Percentiles rank a stretch among this genome's conserved stretches.
Evolutionary conservation across 2,888 invertebrate species (phyloP).

Genomic region (Xanthia togata): DNA sequence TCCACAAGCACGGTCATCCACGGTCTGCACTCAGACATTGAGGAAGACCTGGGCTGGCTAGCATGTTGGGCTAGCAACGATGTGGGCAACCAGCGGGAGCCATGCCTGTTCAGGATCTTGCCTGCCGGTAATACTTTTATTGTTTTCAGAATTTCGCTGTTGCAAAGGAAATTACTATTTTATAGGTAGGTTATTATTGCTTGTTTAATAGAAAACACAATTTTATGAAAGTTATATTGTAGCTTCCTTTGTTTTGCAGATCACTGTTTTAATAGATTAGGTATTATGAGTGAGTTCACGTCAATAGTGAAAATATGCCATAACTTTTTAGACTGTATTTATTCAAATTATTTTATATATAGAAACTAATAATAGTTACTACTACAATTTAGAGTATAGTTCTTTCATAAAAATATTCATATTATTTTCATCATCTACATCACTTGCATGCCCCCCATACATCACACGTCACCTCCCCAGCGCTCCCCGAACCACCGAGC

Average conservation of each 20-base stretch:
- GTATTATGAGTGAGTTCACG: neutral
- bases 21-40: slow-evolving; percentile 88
- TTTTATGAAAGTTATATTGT: neutral
- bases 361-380: neutral
- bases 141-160: neutral
- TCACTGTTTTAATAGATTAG: neutral
- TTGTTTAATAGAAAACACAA: neutral
- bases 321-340: neutral
- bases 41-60: slow-evolving; percentile 94
- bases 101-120: slow-evolving; percentile 95
- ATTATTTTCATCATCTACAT: neutral
- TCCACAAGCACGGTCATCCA: slow-evolving; percentile 91
- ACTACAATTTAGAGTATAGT: neutral
- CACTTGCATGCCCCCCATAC: slow-evolving; percentile 21
- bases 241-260: neutral
- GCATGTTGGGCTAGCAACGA: slow-evolving; percentile 97
- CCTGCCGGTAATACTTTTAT: slow-evolving; percentile 92
- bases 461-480: slow-evolving; percentile 82
- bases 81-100: slow-evolving; percentile 94
- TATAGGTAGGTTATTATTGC: neutral
- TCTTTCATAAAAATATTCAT: neutral
- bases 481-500: slow-evolving; percentile 93
- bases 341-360: neutral
- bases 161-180: neutral
- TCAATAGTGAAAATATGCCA: neutral